phyloP scores from a whole-genome alignment of 1,140 invertebrate species.

The Calliopsis andreniformis region DNA sequence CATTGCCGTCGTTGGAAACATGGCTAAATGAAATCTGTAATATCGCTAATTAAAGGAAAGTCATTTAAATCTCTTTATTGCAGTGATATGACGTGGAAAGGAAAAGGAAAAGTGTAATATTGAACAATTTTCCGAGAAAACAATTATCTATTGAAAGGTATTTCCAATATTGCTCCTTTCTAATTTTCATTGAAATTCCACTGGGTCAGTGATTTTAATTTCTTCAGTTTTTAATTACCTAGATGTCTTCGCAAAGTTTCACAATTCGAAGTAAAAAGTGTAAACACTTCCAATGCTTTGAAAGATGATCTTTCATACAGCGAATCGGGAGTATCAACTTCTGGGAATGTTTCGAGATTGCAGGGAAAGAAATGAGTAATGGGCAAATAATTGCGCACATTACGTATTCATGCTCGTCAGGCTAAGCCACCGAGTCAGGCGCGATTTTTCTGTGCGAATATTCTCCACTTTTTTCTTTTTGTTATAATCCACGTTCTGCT shows the following conservation, averaged over 20 bases:
- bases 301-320: neutral
- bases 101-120: neutral
- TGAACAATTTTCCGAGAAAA: neutral
- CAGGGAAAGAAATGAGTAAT: conserved; percentile 53
- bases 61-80: conserved; percentile 29
- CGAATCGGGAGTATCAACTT: no score
- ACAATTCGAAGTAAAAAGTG: neutral
- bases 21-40: conserved; percentile 10
- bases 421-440: conserved; percentile 1
- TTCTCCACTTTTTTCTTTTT: conserved; percentile 4
- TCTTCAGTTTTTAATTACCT: no score
- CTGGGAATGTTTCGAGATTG: neutral
- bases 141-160: no score
- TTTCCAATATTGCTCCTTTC: no score
- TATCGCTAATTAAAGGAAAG: conserved; percentile 39
- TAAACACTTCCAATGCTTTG: neutral
- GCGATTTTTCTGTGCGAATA: neutral
- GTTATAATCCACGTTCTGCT: conserved; percentile 28
- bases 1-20: neutral
- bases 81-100: neutral
- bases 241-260: no score
- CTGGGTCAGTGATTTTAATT: no score
- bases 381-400: conserved; percentile 67
- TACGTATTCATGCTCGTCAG: conserved; percentile 57
- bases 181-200: no score